Evolutionary conservation across 1,140 invertebrate species (phyloP), one percentile per base, ranked within the genome.

Genomic region (Marisa cornuarietis): DNA sequence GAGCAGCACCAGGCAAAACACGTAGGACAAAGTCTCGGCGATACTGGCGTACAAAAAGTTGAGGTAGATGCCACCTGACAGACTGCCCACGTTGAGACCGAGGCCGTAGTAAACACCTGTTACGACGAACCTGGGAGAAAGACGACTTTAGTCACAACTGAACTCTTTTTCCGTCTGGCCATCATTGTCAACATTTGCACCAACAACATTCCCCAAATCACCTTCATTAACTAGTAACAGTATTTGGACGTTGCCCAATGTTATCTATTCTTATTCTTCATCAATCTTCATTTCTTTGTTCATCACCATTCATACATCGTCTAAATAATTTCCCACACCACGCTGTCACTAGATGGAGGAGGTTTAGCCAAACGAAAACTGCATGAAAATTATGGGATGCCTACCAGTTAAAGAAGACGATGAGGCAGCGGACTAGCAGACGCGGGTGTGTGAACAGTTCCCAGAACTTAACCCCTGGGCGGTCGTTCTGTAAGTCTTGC

Each of bases 1-100:
- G 24, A 88, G 54, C n/a, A 88, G 63, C 0, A 85, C 22, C 18
- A 88, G 73, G 52, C 81, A 81, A 9, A 87, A 49, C 7, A 83
- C 71, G 78, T 86, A 85, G 7, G 94, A 94, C 0, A 95, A 95
- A 80, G 96, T 92, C 90, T 96, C 95, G 0, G 96, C 95, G 14
- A 93, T 88, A 3, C 95, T 95, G n/a, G 82, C 82, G n/a, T 88
- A 78, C 5, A 85, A 69, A 58, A 86, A 87, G 75, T 88, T 89
- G n/a, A 88, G 51, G 82, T 91, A 91, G 79, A 90, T 78, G 79
- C 84, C 82, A 31, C 89, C 83, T 20, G 83, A 83, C 0, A 89
- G 81, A 74, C 85, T 82, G 1, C 84, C 86, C 7, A 85, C 83
- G 73, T 86, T 85, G 83, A 89, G 87, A 84, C 92, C 94, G 94